Evolutionary conservation across 2,113 vertebrate genomes (phyloP), one percentile per base, ranked within the genome.

Genomic region (Galbula dea): DNA sequence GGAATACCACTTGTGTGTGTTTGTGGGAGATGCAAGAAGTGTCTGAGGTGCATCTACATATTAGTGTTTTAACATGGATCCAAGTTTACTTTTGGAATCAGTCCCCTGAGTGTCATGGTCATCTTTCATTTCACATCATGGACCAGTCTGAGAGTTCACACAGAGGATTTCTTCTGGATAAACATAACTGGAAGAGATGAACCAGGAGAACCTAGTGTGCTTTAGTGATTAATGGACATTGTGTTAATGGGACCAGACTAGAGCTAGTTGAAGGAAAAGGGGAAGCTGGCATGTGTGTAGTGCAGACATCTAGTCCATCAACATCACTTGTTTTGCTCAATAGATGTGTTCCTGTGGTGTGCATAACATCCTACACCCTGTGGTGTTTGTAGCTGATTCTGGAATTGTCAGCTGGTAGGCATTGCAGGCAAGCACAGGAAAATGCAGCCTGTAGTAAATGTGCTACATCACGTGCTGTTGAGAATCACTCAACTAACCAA

Each of bases 391-490:
- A 86, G 30, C 13, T 74, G 51, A 29, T 83, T 83, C 17, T 84
- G 80, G 61, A 67, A 57, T 20, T n/a, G 46, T 72, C 29, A 78
- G 6, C 32, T 78, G 36, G 26, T 46, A 63, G 37, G 37, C 36
- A 77, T 39, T 27, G 30, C 61, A 57, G 34, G 23, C 0, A 1
- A 79, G 61, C 2, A 2, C 23, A 41, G 54, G 37, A 1, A 1
- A 80, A 55, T 54, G 20, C 32, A 37, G 32, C 37, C 49, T 72
- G 29, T 81, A 24, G 57, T 80, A 63, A 71, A 63, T 21, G 12
- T 10, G 51, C 37, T 26, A 34, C 46, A 67, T 58, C 46, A 66
- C 12, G 14, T 66, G 43, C 51, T 83, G 3, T 32, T 88, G 59
- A 43, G 73, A 86, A 41, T 43, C 16, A 36, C 51, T 20, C 34